These are phyloP conservation scores for Sebastes nivosus DNA, from an alignment of 2,797 vertebrate species.

Conservation along the genomic window DNA sequence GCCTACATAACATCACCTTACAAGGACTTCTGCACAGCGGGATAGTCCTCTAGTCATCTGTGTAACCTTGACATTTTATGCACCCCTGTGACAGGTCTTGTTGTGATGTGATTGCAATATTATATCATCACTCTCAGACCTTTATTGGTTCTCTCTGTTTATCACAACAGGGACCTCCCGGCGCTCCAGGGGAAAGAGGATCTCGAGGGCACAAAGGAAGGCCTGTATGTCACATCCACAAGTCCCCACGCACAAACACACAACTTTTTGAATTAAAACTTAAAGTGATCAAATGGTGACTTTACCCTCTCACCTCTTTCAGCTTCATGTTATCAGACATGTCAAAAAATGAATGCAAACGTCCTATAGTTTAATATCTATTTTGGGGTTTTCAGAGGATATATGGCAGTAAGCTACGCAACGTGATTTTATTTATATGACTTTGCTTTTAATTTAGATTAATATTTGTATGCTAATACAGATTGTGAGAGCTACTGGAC, in stretches of 20 bases:
- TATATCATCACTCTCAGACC: background rate
- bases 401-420: no score
- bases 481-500: no score
- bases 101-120: background rate
- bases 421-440: no score
- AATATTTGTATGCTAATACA: no score
- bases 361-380: background rate
- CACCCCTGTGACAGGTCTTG: background rate
- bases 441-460: no score
- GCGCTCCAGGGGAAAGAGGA: conserved; percentile 91
- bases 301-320: background rate
- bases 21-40: background rate
- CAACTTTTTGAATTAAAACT: background rate
- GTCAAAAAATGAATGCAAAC: background rate
- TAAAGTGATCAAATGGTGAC: background rate
- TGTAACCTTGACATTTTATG: background rate
- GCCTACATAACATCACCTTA: conserved; percentile 40
- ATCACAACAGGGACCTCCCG: conserved; percentile 89
- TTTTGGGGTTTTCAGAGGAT: background rate
- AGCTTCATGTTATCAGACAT: background rate
- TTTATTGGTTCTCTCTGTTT: background rate
- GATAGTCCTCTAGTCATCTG: background rate
- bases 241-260: background rate
- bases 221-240: conserved; percentile 85
- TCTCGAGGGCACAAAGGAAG: conserved; percentile 91